A percentile compares a stretch with the other conserved stretches of the same genome.
These are phyloP conservation scores for Hirtodrosophila trivittata DNA, from an alignment of 2,888 invertebrate species.

Conservation along the genomic window DNA sequence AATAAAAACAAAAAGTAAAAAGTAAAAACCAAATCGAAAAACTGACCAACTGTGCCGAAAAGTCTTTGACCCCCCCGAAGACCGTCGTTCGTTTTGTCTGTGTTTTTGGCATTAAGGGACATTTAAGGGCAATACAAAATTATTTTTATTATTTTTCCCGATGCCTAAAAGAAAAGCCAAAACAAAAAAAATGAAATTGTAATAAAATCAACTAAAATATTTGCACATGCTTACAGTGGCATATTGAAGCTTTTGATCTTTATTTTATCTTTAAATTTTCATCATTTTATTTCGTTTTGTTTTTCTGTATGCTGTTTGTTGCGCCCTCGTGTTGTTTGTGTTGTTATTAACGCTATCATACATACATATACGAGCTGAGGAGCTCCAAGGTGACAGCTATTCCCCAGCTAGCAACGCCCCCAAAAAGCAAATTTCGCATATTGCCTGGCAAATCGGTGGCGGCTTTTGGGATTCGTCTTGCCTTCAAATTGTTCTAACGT, in stretches of 20 bases:
- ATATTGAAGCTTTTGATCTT: constrained; percentile 74
- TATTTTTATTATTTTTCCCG: constrained; percentile 9
- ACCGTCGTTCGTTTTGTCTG: constrained; percentile 16
- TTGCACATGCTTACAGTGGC: constrained; percentile 69
- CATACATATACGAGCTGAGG: neutral
- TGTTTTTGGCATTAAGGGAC: constrained; percentile 52
- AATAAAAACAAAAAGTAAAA: constrained; percentile 14
- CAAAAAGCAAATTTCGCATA: constrained; percentile 28
- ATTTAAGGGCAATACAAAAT: constrained; percentile 44
- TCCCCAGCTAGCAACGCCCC: constrained; percentile 36
- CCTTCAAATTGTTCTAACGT: constrained; percentile 43
- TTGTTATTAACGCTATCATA: constrained; percentile 52
- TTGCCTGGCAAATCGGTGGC: constrained; percentile 47
- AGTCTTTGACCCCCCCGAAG: constrained; percentile 18
- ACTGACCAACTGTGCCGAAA: constrained; percentile 56
- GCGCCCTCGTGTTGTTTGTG: constrained; percentile 38
- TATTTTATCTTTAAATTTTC: constrained; percentile 35
- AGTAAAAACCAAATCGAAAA: constrained; percentile 46
- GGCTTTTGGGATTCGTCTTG: constrained; percentile 41
- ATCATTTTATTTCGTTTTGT: constrained; percentile 10
- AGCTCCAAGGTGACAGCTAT: constrained; percentile 69
- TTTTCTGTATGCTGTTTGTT: constrained; percentile 23
- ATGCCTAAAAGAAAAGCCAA: constrained; percentile 21
- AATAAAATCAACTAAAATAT: constrained; percentile 78
- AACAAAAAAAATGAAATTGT: constrained; percentile 40